phyloP scores from a whole-genome alignment of 1,140 invertebrate species.

The Magallana gigas region DNA sequence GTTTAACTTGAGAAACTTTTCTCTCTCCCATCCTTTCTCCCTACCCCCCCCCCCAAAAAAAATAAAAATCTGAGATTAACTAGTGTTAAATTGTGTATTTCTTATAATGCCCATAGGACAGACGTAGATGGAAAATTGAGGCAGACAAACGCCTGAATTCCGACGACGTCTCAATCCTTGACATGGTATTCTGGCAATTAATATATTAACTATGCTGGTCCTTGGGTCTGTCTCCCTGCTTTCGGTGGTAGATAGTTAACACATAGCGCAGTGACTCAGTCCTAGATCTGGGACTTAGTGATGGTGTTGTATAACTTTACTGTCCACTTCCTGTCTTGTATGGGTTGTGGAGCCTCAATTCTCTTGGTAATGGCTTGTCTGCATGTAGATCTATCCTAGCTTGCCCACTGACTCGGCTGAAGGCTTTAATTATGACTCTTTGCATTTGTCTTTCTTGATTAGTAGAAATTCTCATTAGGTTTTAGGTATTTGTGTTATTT shows the following conservation, averaged over 20 bases:
- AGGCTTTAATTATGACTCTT: neutral
- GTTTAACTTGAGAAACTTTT: no score
- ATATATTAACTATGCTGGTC: neutral
- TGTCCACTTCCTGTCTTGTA: no score
- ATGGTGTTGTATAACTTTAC: no score
- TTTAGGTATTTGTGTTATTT: no score
- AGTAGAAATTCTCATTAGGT: no score
- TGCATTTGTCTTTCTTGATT: no score
- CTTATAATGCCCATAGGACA: neutral
- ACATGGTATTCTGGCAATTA: neutral
- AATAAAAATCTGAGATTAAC: no score
- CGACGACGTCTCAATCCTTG: conserved; percentile 5
- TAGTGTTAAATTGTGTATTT: neutral
- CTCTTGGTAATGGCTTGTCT: neutral
- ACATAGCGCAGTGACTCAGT: no score
- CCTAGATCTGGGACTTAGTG: no score
- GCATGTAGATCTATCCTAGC: neutral
- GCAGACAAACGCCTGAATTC: neutral
- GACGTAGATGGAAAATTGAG: conserved; percentile 20
- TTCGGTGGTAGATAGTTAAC: neutral
- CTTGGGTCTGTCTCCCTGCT: neutral
- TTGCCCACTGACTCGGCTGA: neutral
- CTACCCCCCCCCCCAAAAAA: no score
- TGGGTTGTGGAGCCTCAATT: no score
- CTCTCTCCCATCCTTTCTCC: no score